Base-by-base conservation (phyloP, 2,113 vertebrate genomes). In the Pogona vitticeps region DNA sequence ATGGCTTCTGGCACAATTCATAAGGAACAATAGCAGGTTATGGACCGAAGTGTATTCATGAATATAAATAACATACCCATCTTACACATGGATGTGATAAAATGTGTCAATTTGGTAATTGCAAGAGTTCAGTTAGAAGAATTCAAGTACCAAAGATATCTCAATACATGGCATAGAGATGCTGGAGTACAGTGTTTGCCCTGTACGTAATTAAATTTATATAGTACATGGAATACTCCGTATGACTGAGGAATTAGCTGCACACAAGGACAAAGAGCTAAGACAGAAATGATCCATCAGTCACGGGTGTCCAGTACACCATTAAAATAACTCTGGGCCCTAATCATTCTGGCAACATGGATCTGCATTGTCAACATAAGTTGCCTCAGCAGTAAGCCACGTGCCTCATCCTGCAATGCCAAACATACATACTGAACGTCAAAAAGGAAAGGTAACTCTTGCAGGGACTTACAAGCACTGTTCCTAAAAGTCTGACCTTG, bases 41-140 rank as follows among this genome's bases (percentile, higher is more conserved):
- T 21, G 38, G 23, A n/a, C 21, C 38, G 67, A 42, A 61, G 38
- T 81, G 79, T 42, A 23, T 42, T 10, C 6, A 40, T 26, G 9
- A 42, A 1, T 5, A 1, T 38, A 2, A 36, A 9, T 18, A 8
- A 58, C 65, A 36, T 59, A 31, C 36, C 6, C 40, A 1, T 36
- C 63, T 56, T 87, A 46, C 52, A 14, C 15, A 17, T 28, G 18
- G n/a, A 73, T 18, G 1, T 3, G 40, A 87, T 10, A 31, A 86
- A 20, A 8, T 70, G 17, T 83, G 33, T 18, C 14, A 87, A 36
- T 52, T 26, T 42, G 67, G 6, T 0, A 58, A 68, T 3, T 52
- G 3, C 0, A n/a, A n/a, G n/a, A 42, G 80, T 2, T 23, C 46
- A 58, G 71, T 6, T 7, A 0, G 0, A 1, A 79, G 65, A 1